A percentile compares a stretch with the other conserved stretches of the same genome.
These are phyloP conservation scores for Copsychus sechellarum DNA, from an alignment of 2,113 vertebrate genomes.

Conservation along the genomic window DNA sequence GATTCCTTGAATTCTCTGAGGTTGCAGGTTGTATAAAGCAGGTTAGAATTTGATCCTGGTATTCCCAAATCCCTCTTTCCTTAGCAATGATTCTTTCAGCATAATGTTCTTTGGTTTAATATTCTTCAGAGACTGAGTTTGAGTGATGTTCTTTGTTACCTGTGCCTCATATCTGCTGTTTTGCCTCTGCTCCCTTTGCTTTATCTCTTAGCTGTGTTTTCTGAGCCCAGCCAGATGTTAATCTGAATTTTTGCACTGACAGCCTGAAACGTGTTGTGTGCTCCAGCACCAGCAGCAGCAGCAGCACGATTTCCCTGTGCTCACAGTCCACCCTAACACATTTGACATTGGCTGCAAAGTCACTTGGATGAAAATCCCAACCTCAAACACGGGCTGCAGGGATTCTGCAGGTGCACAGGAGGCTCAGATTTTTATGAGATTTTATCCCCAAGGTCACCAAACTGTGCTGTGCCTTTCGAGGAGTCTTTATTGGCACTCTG, in stretches of 20 bases:
- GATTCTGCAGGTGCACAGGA: background rate
- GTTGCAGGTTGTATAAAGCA: background rate
- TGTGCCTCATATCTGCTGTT: background rate
- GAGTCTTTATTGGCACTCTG: background rate
- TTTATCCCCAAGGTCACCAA: background rate
- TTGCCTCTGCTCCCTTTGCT: background rate
- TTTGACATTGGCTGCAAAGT: conserved; percentile 28
- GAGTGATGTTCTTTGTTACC: background rate
- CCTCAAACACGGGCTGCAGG: background rate
- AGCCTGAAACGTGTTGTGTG: background rate
- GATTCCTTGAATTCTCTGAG: background rate
- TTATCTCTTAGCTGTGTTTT: background rate
- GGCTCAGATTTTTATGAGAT: background rate
- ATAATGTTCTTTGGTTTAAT: background rate
- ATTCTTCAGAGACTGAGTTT: background rate
- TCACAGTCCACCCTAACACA: background rate
- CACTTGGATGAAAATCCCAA: conserved; percentile 12
- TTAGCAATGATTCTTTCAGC: background rate
- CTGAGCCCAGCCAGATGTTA: background rate
- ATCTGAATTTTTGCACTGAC: background rate
- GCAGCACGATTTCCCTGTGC: background rate
- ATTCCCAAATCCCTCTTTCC: background rate
- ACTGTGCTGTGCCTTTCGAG: background rate
- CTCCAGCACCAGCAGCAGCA: background rate
- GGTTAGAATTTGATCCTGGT: background rate